phyloP scores from a whole-genome alignment of 2,888 invertebrate species.

The Temnothorax unifasciatus region DNA sequence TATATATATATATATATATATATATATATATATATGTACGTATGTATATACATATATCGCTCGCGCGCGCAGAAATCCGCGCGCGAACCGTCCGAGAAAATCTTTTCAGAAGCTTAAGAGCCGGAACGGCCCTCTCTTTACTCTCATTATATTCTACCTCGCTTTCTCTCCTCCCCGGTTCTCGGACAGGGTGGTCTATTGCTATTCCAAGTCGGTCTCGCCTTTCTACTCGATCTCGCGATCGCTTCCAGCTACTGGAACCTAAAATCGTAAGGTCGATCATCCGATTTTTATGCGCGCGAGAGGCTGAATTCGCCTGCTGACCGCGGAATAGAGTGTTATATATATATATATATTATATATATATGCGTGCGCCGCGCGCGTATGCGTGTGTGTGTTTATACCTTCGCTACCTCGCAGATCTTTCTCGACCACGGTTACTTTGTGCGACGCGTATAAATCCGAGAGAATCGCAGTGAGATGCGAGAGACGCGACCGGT shows the following conservation, averaged over 20 bases:
- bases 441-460: slow-evolving; percentile 71
- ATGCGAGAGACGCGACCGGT: slow-evolving; percentile 39
- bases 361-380: too few species aligned
- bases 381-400: neutral
- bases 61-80: neutral
- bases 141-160: slow-evolving; percentile 52
- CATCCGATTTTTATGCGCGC: slow-evolving; percentile 2
- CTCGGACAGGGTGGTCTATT: slow-evolving; percentile 24
- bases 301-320: neutral
- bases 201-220: slow-evolving; percentile 55
- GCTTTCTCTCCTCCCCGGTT: neutral
- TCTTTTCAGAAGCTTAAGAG: slow-evolving; percentile 26
- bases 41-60: neutral
- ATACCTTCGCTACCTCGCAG: neutral
- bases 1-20: neutral
- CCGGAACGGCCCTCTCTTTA: slow-evolving; percentile 52
- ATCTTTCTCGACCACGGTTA: slow-evolving; percentile 40
- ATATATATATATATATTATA: neutral
- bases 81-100: slow-evolving; percentile 25
- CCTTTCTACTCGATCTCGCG: slow-evolving; percentile 15
- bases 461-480: slow-evolving; percentile 57
- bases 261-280: neutral
- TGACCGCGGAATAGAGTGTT: neutral
- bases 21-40: neutral
- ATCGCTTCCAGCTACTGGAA: neutral